Evolutionary conservation across 2,113 vertebrate genomes (phyloP).

Genomic region (Cyanocitta stelleri): DNA sequence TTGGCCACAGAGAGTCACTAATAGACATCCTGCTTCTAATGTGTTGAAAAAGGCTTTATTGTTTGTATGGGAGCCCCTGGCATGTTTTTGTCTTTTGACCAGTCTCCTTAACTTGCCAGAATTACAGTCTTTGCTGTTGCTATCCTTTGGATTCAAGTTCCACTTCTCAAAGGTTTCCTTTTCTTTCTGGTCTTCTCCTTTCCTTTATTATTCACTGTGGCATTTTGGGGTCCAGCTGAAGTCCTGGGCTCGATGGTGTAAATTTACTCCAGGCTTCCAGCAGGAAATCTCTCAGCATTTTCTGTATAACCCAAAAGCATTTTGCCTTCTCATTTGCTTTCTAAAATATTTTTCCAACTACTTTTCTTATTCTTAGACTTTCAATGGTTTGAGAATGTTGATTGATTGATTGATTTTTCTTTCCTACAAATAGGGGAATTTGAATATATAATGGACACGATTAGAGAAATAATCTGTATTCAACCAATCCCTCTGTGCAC

Average conservation of each 20-base stretch:
- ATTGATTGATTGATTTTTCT: background rate
- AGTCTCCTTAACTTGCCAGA: background rate
- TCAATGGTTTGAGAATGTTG: background rate
- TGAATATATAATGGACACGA: background rate
- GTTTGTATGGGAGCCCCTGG: background rate
- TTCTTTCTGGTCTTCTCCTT: background rate
- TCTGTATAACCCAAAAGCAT: background rate
- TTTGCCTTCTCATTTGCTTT: background rate
- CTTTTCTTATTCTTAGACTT: background rate
- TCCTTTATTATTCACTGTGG: background rate
- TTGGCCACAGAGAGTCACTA: slow-evolving; percentile 12
- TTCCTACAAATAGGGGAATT: background rate
- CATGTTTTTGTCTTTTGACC: background rate
- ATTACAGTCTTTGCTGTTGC: background rate
- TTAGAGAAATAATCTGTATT: background rate
- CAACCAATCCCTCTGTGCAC: background rate
- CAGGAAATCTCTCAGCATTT: background rate
- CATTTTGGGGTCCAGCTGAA: background rate
- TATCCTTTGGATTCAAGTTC: background rate
- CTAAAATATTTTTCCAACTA: background rate
- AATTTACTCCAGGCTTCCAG: background rate
- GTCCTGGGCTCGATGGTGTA: background rate
- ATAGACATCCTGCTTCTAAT: background rate
- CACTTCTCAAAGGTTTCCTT: background rate
- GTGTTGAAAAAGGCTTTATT: slow-evolving; percentile 32